Conservation (phyloP, 2,113 vertebrate species). For the Proteles cristata region DNA sequence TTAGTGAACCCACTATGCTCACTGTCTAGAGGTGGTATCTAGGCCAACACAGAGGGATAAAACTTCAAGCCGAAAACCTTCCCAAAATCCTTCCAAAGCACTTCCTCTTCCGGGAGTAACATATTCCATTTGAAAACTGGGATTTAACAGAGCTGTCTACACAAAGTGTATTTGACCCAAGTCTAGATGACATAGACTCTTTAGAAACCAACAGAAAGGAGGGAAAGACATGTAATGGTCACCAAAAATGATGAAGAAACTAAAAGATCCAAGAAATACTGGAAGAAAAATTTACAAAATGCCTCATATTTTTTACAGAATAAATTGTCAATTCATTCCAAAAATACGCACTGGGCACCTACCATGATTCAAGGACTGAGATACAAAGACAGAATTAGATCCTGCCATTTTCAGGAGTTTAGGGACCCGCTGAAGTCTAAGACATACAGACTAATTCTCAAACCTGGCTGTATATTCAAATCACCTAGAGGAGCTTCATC, state of each 20-base stretch:
- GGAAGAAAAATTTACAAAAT: background rate
- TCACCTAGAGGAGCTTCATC: background rate
- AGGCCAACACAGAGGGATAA: fast-evolving
- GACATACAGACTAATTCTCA: background rate
- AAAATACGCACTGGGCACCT: background rate
- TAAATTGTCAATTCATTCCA: background rate
- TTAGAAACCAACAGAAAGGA: background rate
- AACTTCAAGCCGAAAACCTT: background rate
- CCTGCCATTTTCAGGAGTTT: background rate
- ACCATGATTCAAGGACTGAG: background rate
- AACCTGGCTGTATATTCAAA: background rate
- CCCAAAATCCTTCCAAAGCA: background rate
- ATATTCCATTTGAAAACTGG: background rate
- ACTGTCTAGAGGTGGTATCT: background rate
- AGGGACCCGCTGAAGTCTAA: background rate
- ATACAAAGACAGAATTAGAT: background rate
- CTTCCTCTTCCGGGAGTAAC: background rate
- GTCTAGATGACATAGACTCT: background rate
- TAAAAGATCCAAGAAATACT: background rate
- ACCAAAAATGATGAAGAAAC: background rate
- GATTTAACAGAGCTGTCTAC: background rate
- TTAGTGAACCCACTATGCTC: background rate
- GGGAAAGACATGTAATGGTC: background rate
- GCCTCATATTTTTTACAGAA: background rate
- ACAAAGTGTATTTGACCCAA: background rate